Base-by-base conservation (phyloP, 2,113 vertebrate species). In the Climacteris rufus region DNA sequence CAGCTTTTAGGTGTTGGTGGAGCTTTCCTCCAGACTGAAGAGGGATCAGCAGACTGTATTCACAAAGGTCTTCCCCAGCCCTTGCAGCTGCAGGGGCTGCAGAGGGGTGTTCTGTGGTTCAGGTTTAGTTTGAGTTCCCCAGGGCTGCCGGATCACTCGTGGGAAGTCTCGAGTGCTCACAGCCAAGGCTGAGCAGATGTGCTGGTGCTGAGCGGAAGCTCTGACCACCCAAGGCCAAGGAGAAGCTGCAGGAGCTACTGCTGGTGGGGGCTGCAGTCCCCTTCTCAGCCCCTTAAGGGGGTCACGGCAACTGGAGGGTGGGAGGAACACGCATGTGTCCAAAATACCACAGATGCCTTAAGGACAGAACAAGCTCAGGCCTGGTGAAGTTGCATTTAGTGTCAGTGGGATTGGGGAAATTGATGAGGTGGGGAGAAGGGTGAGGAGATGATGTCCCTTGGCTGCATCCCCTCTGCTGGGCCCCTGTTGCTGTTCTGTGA, bases 141-240 rank as follows among this genome's bases (percentile, higher is more conserved):
- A 2, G 1, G 21, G 49, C 30, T 40, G 72, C 45, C 1, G 0
- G 25, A 24, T 66, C 5, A 1, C 30, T 66, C 0, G 0, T 1
- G 0, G 0, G 3, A 90, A 87, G 56, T 45, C 84, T 45, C 84
- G 0, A 0, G 11, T 49, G 49, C 72, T 86, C 3, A 7, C 25
- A 81, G 56, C 33, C 40, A 11, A 88, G 71, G 59, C 49, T 5
- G 12, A 90, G 66, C 57, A 59, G 83, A 66, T 66, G 37, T 76
- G 28, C 44, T 71, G 23, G 39, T 33, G 50, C 59, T 7, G 5
- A 42, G 63, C 25, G 27, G 63, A 79, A 71, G 21, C 2, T 14
- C 37, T 6, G 2, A 49, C 50, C 40, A n/a, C 27, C 35, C 0
- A 0, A 25, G 24, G 35, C 44, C 70, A 45, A 76, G 45, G 12